Evolutionary conservation across 2,113 vertebrate genomes (phyloP), one percentile per base, ranked within the genome.

Genomic region (Neolamprologus cancellatus): DNA sequence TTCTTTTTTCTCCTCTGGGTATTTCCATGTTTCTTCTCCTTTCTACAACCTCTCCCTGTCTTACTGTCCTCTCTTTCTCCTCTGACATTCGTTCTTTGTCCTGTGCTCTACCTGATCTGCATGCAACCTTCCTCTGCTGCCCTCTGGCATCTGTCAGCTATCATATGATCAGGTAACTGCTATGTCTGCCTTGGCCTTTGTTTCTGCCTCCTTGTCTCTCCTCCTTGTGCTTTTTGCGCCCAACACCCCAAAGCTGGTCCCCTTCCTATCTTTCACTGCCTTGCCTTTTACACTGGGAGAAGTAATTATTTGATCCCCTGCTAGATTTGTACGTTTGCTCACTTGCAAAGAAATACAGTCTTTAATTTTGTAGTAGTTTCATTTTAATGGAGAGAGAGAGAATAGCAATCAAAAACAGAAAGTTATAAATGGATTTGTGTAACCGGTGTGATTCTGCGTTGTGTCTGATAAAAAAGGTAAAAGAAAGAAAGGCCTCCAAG

Each of bases 161-260:
- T 98, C 98, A 99, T 97, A 96, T 98, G 96, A 98, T 99, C 98
- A 99, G 98, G 98, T 99, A 99, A 98, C 97, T 92, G 93, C 92
- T 95, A 94, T 95, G 90, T 91, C 94, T 94, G 90, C 95, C 91
- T 91, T 95, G 92, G 90, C 93, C 89, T 94, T 95, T 91, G 88
- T 89, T 92, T 90, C 90, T 92, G 69, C 81, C 85, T 94, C 71
- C 79, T 78, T 13, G 32, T 90, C 78, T 89, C 59, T 91, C 36
- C 83, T 85, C 83, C 46, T 48, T 88, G 79, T 87, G 50, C 86
- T 82, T 83, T 76, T 76, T 79, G 12, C 2, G 48, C 81, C 82
- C 23, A 8, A 81, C 50, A 61, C 52, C 69, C 64, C 30, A 2
- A 66, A 69, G 53, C 78, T 2, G 4, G 41, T 34, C 50, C 18